A percentile compares a stretch with the other conserved stretches of the same genome.
Evolutionary conservation across 2,888 invertebrate species (phyloP).

Genomic region (Cosmia pyralina): DNA sequence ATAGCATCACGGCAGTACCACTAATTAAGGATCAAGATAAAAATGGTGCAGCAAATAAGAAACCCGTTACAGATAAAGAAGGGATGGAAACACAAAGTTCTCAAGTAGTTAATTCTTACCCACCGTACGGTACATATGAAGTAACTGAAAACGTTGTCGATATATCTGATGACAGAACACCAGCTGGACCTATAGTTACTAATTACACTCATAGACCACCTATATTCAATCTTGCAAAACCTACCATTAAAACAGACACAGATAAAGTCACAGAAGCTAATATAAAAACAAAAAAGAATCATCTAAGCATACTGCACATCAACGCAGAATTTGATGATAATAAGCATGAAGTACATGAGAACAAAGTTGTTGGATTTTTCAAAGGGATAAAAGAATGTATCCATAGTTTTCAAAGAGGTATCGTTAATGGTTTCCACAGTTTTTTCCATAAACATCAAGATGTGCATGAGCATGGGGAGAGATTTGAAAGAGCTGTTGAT

Average conservation of each 20-base stretch:
- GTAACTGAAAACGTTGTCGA: conserved; percentile 80
- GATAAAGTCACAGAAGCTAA: conserved; percentile 40
- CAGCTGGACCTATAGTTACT: conserved; percentile 68
- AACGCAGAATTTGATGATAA: conserved; percentile 71
- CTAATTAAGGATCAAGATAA: neutral
- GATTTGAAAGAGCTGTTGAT: conserved; percentile 12
- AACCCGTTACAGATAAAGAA: conserved; percentile 35
- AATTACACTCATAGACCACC: conserved; percentile 64
- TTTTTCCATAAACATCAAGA: conserved; percentile 67
- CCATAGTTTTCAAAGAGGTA: conserved; percentile 67
- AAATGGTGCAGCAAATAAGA: conserved; percentile 22
- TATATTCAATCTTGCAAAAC: conserved; percentile 53
- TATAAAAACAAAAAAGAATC: conserved; percentile 47
- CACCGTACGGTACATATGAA: conserved; percentile 69
- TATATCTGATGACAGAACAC: conserved; percentile 74
- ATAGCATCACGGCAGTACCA: neutral
- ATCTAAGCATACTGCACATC: conserved; percentile 69
- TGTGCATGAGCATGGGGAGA: neutral
- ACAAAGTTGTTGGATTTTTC: conserved; percentile 59
- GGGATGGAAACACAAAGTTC: conserved; percentile 35
- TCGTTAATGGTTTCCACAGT: conserved; percentile 70
- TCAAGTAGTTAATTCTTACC: conserved; percentile 27
- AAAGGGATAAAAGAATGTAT: conserved; percentile 72
- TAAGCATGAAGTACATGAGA: conserved; percentile 13
- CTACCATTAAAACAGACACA: conserved; percentile 31